Base-by-base conservation (phyloP, 1,140 invertebrate genomes). In the Micrasema minimum region DNA sequence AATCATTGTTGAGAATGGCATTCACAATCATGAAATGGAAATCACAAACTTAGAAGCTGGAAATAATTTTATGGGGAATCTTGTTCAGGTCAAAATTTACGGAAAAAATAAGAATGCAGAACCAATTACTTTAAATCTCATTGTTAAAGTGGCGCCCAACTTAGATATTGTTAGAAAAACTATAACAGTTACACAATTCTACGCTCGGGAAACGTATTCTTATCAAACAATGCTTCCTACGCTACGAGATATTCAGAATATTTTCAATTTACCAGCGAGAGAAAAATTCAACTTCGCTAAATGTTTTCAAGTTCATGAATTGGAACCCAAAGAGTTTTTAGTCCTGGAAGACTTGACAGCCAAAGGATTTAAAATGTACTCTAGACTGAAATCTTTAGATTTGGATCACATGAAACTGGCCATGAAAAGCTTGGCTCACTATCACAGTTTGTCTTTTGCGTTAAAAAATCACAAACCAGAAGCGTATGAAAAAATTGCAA, bases 361-460 rank as follows among this genome's bases (percentile, higher is more conserved):
- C 45, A 6, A 18, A 38, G 69, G 61, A 1, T 71, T 71, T 22
- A 37, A n/a, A 20, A 45, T 66, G 41, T 66, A 9, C 50, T 14
- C 11, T 18, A 51, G 61, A 35, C 45, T 46, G 18, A 57, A 65
- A 26, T 0, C 61, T 5, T n/a, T 71, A n/a, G 50, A 65, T n/a
- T 20, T 66, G 22, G 37, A 71, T 22, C 69, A 71, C 20, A 22
- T 71, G 18, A 43, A 12, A n/a, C 11, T 71, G n/a, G 38, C 57
- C 5, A 57, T 66, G 2, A 43, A 20, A 16, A 38, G 43, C 10
- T 57, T 71, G 16, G 69, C 69, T 9, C 22, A 41, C 14, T 65
- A 45, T 18, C 69, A 71, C 45, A 37, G 45, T 22, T 22, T 65
- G 14, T 71, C 69, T 2, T 71, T 71, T 18, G 59, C 48, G 14